Evolutionary conservation across 2,888 invertebrate species (phyloP).

Genomic region (Matsumyia berberina): DNA sequence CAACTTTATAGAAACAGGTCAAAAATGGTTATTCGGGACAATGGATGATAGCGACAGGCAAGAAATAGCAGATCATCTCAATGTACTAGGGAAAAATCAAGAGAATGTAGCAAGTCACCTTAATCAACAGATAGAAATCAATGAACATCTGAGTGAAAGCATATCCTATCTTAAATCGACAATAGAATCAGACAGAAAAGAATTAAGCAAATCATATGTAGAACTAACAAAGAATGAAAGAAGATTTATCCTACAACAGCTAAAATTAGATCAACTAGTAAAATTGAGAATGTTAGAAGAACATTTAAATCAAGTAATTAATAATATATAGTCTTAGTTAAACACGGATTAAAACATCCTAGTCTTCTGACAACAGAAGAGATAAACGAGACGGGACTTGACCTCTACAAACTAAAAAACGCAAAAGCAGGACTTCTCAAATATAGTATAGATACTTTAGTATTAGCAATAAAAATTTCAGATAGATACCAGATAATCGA

Average conservation of each 20-base stretch:
- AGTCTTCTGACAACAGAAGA: slow-evolving; percentile 14
- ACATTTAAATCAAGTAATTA: slow-evolving; percentile 15
- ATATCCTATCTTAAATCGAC: too few relatives aligned
- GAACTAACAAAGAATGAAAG: slow-evolving; percentile 19
- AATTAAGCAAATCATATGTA: background rate
- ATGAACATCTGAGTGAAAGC: too few relatives aligned
- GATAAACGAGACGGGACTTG: slow-evolving; percentile 7
- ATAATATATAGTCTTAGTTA: slow-evolving; percentile 4
- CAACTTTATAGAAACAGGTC: too few relatives aligned
- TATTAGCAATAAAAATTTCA: slow-evolving; percentile 25
- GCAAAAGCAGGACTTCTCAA: slow-evolving; percentile 4
- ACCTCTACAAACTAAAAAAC: slow-evolving; percentile 20
- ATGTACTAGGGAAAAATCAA: too few relatives aligned
- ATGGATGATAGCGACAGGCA: too few relatives aligned
- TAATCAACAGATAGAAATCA: too few relatives aligned
- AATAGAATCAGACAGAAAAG: too few relatives aligned
- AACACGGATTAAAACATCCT: slow-evolving; percentile 23
- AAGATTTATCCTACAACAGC: slow-evolving; percentile 14
- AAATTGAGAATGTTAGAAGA: slow-evolving; percentile 16
- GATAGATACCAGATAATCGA: background rate
- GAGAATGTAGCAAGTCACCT: too few relatives aligned
- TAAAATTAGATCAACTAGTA: slow-evolving; percentile 27
- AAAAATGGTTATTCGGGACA: too few relatives aligned
- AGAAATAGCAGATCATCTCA: too few relatives aligned
- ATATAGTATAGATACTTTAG: background rate